Evolutionary conservation across 2,888 invertebrate species (phyloP).

Genomic region (Nymphalis polychloros): DNA sequence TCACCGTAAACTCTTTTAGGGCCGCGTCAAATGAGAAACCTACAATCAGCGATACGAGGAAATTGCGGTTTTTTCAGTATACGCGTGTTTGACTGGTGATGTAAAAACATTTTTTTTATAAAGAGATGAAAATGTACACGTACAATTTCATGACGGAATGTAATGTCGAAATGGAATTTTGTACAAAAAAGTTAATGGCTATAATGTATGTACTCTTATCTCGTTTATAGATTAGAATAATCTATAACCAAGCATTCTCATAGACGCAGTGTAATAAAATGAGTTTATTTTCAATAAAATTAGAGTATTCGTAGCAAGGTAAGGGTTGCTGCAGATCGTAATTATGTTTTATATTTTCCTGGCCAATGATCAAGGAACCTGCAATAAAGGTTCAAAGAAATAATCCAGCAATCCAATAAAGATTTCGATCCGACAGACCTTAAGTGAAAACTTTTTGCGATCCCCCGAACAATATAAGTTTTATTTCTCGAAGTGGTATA

Average conservation of each 20-base stretch:
- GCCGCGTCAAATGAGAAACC: slow-evolving; percentile 38
- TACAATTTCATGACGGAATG: not conserved
- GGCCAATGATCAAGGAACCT: slow-evolving; percentile 52
- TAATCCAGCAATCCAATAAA: slow-evolving; percentile 76
- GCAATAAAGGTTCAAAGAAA: slow-evolving; percentile 61
- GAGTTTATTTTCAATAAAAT: slow-evolving; percentile 26
- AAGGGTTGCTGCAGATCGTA: slow-evolving; percentile 38
- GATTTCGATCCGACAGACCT: slow-evolving; percentile 72
- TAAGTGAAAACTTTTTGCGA: slow-evolving; percentile 78
- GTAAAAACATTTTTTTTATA: slow-evolving; percentile 1
- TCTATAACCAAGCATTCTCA: not conserved
- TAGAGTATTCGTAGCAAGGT: slow-evolving; percentile 30
- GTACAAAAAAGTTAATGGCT: not conserved
- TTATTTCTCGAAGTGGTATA: slow-evolving; percentile 79
- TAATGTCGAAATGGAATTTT: not conserved
- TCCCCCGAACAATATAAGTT: slow-evolving; percentile 79
- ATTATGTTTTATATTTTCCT: slow-evolving; percentile 58
- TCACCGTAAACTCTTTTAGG: slow-evolving; percentile 44
- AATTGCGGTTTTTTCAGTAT: slow-evolving; percentile 19
- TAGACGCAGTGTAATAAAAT: slow-evolving; percentile 25
- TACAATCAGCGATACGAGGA: slow-evolving; percentile 35
- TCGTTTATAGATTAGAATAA: not conserved
- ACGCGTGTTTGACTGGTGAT: slow-evolving; percentile 5
- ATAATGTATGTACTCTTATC: not conserved
- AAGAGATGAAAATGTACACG: slow-evolving; percentile 1